A percentile compares a stretch with the other conserved stretches of the same genome.
phyloP scores from a whole-genome alignment of 2,888 invertebrate species.

The Stegana nigrithorax region DNA sequence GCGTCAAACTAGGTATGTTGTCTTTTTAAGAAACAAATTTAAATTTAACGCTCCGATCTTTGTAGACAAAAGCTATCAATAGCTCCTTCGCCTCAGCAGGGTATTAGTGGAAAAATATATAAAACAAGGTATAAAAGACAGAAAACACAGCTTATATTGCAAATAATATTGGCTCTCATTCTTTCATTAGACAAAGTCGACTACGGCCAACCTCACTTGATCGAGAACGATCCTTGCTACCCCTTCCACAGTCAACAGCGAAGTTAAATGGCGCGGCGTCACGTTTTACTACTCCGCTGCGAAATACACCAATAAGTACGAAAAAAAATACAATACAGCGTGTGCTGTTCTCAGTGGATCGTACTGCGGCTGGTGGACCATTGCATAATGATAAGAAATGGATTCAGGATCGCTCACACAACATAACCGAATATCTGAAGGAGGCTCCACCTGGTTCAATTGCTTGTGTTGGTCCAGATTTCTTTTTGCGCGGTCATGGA shows the following conservation, averaged over 20 bases:
- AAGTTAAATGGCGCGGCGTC: not conserved
- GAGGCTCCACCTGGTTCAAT: conserved; percentile 31
- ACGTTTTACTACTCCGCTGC: not conserved
- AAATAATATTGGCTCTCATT: too few species aligned
- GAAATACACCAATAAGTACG: not conserved
- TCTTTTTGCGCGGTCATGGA: conserved; percentile 45
- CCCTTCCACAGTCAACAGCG: not conserved
- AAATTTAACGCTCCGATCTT: too few species aligned
- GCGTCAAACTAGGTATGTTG: too few species aligned
- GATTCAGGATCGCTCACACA: conserved; percentile 55
- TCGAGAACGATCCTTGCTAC: not conserved
- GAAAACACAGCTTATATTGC: too few species aligned
- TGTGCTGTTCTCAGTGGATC: conserved; percentile 47
- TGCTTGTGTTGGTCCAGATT: conserved; percentile 46
- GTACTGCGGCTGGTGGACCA: conserved; percentile 27
- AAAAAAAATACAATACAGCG: not conserved
- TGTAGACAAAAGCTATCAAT: too few species aligned
- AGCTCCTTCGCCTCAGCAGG: too few species aligned
- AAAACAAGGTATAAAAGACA: too few species aligned
- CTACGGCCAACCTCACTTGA: not conserved
- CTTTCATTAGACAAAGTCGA: not conserved
- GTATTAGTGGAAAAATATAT: too few species aligned
- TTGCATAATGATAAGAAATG: conserved; percentile 64
- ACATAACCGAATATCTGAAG: conserved; percentile 56
- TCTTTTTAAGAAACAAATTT: too few species aligned